Conservation (phyloP, 2,888 invertebrate genomes). For the Leptopilina syphax region DNA sequence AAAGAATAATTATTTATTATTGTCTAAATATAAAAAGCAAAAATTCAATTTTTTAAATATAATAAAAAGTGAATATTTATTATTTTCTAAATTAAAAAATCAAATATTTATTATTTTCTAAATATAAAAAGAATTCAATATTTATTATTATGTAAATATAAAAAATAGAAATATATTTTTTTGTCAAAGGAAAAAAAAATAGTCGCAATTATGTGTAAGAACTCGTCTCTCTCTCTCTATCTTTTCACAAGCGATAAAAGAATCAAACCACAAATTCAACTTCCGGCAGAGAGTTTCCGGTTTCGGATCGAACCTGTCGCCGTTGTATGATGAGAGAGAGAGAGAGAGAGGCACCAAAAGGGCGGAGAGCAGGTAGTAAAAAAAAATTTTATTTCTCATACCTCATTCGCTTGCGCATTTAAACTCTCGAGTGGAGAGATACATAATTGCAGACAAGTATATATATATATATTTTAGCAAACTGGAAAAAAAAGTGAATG, state of each 20-base stretch:
- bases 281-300: slow-evolving; percentile 64
- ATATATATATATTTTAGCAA: neutral
- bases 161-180: neutral
- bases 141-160: too few relatives aligned
- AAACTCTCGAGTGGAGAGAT: neutral
- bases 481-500: slow-evolving; percentile 16
- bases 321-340: neutral
- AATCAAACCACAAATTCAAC: slow-evolving; percentile 62
- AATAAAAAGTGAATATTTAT: too few relatives aligned
- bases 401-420: slow-evolving; percentile 34
- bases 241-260: slow-evolving; percentile 43
- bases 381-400: slow-evolving; percentile 29
- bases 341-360: neutral
- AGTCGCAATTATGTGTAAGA: too few relatives aligned
- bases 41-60: too few relatives aligned
- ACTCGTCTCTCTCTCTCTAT: too few relatives aligned
- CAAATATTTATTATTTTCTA: too few relatives aligned
- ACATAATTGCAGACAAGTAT: slow-evolving; percentile 6
- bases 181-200: too few relatives aligned
- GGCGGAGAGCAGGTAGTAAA: slow-evolving; percentile 33
- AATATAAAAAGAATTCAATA: too few relatives aligned
- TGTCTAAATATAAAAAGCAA: too few relatives aligned
- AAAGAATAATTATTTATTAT: too few relatives aligned
- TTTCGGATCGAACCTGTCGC: slow-evolving; percentile 32
- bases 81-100: too few relatives aligned